Percentiles rank a stretch among this genome's conserved stretches.
Evolutionary conservation across 2,113 vertebrate species (phyloP).

Genomic region (Eonycteris spelaea): DNA sequence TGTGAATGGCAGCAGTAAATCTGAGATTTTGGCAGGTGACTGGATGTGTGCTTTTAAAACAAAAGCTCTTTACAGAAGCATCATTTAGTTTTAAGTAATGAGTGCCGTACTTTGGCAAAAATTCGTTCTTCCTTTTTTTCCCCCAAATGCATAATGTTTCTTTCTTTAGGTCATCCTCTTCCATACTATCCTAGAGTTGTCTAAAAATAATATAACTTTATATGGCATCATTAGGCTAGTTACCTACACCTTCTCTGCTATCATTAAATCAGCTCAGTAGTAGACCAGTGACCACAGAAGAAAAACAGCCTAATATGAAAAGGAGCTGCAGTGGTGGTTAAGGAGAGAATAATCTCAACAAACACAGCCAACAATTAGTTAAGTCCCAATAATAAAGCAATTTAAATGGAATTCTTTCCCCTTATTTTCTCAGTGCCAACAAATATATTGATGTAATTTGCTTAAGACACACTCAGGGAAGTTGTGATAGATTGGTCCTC

Average conservation of each 20-base stretch:
- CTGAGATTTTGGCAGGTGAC: constrained; percentile 62
- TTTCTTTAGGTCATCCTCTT: neutral
- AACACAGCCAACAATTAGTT: neutral
- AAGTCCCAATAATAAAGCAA: neutral
- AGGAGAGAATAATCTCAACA: neutral
- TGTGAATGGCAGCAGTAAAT: constrained; percentile 61
- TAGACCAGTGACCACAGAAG: neutral
- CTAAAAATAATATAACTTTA: neutral
- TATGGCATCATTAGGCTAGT: neutral
- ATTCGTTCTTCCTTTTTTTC: neutral
- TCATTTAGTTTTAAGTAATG: constrained; percentile 29
- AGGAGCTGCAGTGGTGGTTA: neutral
- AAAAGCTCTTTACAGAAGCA: constrained; percentile 50
- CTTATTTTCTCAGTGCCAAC: neutral
- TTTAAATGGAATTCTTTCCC: neutral
- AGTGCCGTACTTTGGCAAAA: neutral
- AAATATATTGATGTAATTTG: neutral
- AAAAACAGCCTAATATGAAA: neutral
- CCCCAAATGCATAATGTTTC: neutral
- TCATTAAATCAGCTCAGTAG: neutral
- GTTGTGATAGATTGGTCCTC: neutral
- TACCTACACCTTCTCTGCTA: neutral
- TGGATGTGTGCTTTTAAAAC: neutral
- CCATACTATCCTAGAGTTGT: neutral
- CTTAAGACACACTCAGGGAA: neutral